Base-by-base conservation (phyloP, 2,113 vertebrate genomes). In the Agapornis roseicollis region DNA sequence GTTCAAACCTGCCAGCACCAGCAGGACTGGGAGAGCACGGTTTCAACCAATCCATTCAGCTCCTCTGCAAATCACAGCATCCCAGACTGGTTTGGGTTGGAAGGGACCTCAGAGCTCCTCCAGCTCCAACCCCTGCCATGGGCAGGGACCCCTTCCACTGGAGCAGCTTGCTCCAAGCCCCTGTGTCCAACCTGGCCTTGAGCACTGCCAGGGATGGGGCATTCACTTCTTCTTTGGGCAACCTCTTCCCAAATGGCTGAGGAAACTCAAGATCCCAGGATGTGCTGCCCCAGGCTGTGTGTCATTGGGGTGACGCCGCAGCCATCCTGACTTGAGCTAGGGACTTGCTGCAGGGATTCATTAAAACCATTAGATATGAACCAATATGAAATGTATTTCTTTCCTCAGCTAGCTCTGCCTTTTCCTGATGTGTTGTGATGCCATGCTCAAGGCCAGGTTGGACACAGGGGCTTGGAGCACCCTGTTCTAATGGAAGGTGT, bases 301-400 rank as follows among this genome's bases (percentile, higher is more conserved):
- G 5, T 44, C 11, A 1, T 9, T 8, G 24, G n/a, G 29, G n/a
- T 31, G 24, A 28, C 25, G 1, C 1, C 9, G 39, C 44, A 28
- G 33, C 11, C 5, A 1, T 6, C 50, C 72, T 5, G 20, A 13
- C 52, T 33, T 3, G 6, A 5, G 14, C 6, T 6, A 27, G 0
- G 14, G 29, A n/a, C 3, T 8, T 65, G 35, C 10, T 25, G 37
- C 11, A 41, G 37, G 29, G 50, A 20, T 31, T 71, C 76, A 7
- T 49, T 31, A 19, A 72, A 64, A 29, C 2, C 3, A n/a, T 50
- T 3, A 33, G 37, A 13, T 58, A 20, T 3, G 25, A 76, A 12
- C 49, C 22, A 11, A 4, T 4, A 4, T 5, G 8, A 28, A 24
- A 3, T 9, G 3, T 8, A 50, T n/a, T 28, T 13, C 37, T 29